Conservation (phyloP, 1,140 invertebrate genomes). For the Drosophila pachea region DNA sequence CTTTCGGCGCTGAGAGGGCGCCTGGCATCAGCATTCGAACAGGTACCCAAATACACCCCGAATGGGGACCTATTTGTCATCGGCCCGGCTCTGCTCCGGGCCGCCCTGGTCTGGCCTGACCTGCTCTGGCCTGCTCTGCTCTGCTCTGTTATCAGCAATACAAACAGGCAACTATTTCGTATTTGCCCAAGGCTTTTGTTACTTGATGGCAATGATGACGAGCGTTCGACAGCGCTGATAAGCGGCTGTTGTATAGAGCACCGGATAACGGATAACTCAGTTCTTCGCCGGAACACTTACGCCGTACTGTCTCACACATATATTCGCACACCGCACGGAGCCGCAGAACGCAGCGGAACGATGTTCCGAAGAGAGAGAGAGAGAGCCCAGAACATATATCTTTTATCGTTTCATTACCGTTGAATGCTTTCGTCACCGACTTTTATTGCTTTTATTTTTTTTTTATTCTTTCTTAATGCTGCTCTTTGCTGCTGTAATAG, state of each 20-base stretch:
- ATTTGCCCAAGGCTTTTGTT: constrained; percentile 2
- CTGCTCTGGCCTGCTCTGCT: too few species aligned
- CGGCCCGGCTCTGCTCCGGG: neutral
- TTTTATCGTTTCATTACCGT: constrained; percentile 75
- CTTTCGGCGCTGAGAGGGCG: constrained; percentile 2
- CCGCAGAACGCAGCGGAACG: constrained; percentile 8
- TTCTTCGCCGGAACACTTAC: constrained; percentile 21
- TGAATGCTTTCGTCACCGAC: constrained; percentile 69
- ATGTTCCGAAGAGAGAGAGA: constrained; percentile 5
- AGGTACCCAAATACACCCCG: neutral
- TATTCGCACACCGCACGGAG: constrained; percentile 1
- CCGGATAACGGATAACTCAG: constrained; percentile 35
- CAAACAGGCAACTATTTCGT: constrained; percentile 1
- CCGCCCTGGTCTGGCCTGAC: too few species aligned
- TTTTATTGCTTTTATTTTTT: constrained; percentile 46
- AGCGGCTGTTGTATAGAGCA: constrained; percentile 1
- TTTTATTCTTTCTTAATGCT: constrained; percentile 15
- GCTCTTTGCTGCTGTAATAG: constrained; percentile 16
- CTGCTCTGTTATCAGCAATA: constrained; percentile 18
- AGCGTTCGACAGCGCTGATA: constrained; percentile 17
- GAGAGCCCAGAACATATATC: constrained; percentile 39
- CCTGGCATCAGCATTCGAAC: constrained; percentile 24
- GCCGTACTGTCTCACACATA: constrained; percentile 25
- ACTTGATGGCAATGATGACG: neutral
- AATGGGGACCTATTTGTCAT: constrained; percentile 19